Evolutionary conservation across 2,113 vertebrate genomes (phyloP).

Genomic region (Pterocles gutturalis): DNA sequence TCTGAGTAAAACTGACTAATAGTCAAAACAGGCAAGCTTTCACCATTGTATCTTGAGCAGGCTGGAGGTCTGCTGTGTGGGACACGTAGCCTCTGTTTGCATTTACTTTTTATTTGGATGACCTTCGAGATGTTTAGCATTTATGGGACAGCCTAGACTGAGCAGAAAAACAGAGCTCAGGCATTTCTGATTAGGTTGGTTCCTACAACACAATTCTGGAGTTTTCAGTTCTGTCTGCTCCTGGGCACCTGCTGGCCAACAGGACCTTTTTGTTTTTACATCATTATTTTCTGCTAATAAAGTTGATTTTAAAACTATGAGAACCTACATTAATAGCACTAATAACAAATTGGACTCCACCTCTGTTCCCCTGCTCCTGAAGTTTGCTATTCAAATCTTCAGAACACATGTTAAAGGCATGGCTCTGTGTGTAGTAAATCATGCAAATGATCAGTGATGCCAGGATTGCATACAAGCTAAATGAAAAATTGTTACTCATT

Average conservation of each 20-base stretch:
- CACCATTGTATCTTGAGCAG: not conserved
- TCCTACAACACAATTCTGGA: not conserved
- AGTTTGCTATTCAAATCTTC: not conserved
- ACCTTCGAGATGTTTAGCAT: not conserved
- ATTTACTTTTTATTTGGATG: slow-evolving; percentile 16
- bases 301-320: not conserved
- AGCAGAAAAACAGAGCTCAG: not conserved
- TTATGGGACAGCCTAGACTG: not conserved
- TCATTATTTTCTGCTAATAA: not conserved
- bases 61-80: not conserved
- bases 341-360: not conserved
- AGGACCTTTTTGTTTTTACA: not conserved
- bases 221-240: not conserved
- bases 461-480: not conserved
- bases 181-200: not conserved
- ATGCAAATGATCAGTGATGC: not conserved
- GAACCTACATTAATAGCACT: not conserved
- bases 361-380: not conserved
- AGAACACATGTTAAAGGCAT: not conserved
- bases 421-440: not conserved
- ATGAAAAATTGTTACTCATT: slow-evolving; percentile 7
- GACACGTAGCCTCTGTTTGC: slow-evolving; percentile 11
- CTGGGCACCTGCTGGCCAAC: not conserved
- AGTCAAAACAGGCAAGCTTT: not conserved
- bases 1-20: not conserved